phyloP scores from a whole-genome alignment of 2,888 invertebrate species.

The Acleris laterana region DNA sequence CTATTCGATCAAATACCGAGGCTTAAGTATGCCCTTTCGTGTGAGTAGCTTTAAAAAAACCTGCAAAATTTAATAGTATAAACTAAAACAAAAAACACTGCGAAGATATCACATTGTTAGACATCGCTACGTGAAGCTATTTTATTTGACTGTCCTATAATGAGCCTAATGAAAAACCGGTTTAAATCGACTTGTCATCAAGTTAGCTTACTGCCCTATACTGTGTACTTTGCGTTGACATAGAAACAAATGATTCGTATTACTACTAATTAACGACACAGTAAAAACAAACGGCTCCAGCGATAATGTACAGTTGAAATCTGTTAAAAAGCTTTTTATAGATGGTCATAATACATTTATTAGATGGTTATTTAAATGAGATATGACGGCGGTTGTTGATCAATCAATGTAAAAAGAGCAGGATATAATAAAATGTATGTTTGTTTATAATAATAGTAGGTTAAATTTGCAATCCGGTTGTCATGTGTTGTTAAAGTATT shows the following conservation, averaged over 20 bases:
- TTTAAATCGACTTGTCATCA: too few species aligned
- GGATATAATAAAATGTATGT: slow-evolving; percentile 24
- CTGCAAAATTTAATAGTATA: too few species aligned
- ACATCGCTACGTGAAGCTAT: too few species aligned
- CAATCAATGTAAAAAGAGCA: slow-evolving; percentile 30
- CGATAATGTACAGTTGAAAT: slow-evolving; percentile 36
- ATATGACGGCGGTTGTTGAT: slow-evolving; percentile 26
- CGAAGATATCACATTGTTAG: too few species aligned
- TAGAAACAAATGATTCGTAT: slow-evolving; percentile 33
- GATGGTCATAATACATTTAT: slow-evolving; percentile 22
- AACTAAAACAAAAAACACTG: too few species aligned
- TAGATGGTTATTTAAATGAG: slow-evolving; percentile 22
- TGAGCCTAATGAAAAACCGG: too few species aligned
- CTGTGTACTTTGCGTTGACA: slow-evolving; percentile 18
- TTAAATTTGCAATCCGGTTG: slow-evolving; percentile 5
- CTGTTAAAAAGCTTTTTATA: slow-evolving; percentile 31
- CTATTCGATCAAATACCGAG: too few species aligned
- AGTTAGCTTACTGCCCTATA: neutral
- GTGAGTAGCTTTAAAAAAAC: too few species aligned
- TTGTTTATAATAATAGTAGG: slow-evolving; percentile 3
- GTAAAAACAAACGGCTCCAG: slow-evolving; percentile 27
- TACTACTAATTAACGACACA: slow-evolving; percentile 27
- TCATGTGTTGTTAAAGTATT: too few species aligned
- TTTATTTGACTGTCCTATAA: too few species aligned
- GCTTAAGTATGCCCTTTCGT: too few species aligned